A percentile compares a stretch with the other conserved stretches of the same genome.
phyloP scores from a whole-genome alignment of 2,113 vertebrate species.

The Seriola dumerili region DNA sequence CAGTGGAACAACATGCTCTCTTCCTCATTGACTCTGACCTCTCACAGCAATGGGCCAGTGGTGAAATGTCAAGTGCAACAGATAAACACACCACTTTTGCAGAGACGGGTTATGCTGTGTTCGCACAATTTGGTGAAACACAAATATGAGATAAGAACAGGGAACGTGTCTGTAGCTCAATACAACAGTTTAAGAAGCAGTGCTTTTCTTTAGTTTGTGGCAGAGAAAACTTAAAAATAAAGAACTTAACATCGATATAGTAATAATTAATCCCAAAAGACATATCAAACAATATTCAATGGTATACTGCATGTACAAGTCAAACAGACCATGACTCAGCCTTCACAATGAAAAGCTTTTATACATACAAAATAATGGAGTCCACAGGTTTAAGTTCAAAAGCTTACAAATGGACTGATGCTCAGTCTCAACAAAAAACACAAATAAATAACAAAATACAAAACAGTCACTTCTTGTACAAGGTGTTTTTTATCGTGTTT shows the following conservation, averaged over 20 bases:
- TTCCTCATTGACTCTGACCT: conserved; percentile 36
- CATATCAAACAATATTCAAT: neutral
- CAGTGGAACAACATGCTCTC: neutral
- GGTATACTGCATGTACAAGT: too few relatives aligned
- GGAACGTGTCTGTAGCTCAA: conserved; percentile 1
- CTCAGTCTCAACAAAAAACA: conserved; percentile 21
- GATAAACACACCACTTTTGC: conserved; percentile 18
- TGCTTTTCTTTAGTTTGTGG: too few relatives aligned
- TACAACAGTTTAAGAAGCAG: neutral
- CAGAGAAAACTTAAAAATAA: neutral
- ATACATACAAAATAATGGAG: conserved; percentile 27
- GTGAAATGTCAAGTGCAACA: conserved; percentile 17
- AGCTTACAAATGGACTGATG: conserved; percentile 1
- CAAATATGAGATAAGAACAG: neutral
- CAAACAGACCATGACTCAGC: neutral
- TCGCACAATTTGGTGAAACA: neutral
- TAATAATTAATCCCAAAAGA: too few relatives aligned
- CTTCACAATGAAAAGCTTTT: conserved; percentile 8
- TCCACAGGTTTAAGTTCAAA: conserved; percentile 20
- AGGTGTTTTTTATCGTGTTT: too few relatives aligned
- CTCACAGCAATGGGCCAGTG: neutral
- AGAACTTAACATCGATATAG: too few relatives aligned
- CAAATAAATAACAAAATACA: conserved; percentile 2
- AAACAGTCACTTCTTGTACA: neutral
- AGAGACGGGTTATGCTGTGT: neutral